Evolutionary conservation across 2,888 invertebrate genomes (phyloP).

Genomic region (Phlogophora meticulosa): DNA sequence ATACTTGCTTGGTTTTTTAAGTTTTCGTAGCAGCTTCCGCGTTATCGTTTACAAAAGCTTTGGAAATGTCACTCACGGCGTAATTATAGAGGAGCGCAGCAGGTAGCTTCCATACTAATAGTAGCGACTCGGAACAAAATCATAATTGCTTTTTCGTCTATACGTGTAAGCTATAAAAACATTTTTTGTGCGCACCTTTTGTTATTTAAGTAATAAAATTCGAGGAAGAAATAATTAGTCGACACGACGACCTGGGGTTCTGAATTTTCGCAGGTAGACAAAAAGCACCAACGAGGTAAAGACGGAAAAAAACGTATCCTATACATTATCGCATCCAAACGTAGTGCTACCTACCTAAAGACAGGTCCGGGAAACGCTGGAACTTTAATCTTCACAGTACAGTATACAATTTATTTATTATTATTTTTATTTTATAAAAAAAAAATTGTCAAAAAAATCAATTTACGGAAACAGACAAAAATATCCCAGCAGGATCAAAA

Average conservation of each 20-base stretch:
- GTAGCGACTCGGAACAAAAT: constrained; percentile 79
- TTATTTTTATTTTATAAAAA: no score
- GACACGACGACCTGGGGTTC: constrained; percentile 60
- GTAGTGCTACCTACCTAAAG: no score
- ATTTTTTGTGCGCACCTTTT: constrained; percentile 77
- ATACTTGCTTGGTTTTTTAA: constrained; percentile 90
- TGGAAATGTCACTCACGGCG: constrained; percentile 87
- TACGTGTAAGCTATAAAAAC: constrained; percentile 77
- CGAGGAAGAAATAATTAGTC: constrained; percentile 68
- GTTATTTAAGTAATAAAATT: constrained; percentile 74
- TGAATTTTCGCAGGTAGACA: constrained; percentile 26
- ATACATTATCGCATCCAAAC: no score
- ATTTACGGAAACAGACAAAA: constrained; percentile 41
- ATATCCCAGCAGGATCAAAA: constrained; percentile 50
- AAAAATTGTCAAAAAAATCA: neutral
- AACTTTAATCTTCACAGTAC: no score
- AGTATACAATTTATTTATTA: no score
- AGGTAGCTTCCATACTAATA: constrained; percentile 83
- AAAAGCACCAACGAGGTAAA: constrained; percentile 2
- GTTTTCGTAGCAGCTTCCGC: constrained; percentile 89
- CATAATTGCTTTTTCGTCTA: constrained; percentile 85
- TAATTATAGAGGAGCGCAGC: constrained; percentile 89
- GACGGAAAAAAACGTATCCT: neutral
- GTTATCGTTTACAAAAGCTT: constrained; percentile 90
- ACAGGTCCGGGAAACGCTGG: no score